Evolutionary conservation across 2,113 vertebrate species (phyloP).

Genomic region (Capreolus pygargus): DNA sequence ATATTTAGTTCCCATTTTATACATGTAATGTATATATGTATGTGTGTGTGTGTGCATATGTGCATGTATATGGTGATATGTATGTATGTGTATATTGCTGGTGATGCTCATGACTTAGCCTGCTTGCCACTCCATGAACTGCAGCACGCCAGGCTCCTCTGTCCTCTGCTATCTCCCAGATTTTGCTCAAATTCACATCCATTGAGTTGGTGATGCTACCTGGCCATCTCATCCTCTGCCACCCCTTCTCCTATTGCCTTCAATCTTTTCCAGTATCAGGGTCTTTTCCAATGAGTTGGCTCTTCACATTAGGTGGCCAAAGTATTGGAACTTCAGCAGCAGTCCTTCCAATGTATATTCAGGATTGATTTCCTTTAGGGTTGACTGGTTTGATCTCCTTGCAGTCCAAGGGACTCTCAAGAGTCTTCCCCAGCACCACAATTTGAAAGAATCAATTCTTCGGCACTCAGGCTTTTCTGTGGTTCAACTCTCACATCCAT

Average conservation of each 20-base stretch:
- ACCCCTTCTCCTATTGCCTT: not conserved
- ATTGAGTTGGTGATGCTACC: not conserved
- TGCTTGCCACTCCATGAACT: not conserved
- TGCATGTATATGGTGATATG: too few relatives aligned
- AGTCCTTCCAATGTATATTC: not conserved
- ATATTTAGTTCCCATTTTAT: not conserved
- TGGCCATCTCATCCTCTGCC: not conserved
- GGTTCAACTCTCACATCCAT: not conserved
- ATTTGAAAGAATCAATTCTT: not conserved
- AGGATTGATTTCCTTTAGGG: not conserved
- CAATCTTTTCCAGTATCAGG: not conserved
- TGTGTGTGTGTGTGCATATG: not conserved
- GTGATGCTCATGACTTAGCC: not conserved
- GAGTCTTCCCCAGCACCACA: not conserved
- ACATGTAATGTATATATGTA: not conserved
- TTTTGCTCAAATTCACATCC: not conserved
- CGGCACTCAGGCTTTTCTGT: rapidly evolving
- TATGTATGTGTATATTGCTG: not conserved
- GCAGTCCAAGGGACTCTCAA: not conserved
- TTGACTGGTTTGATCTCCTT: not conserved
- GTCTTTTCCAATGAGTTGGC: not conserved
- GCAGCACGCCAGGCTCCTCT: rapidly evolving
- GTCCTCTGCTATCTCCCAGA: not conserved
- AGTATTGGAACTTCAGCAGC: not conserved
- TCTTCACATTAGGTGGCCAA: not conserved